Conservation (phyloP, 2,797 vertebrate genomes). For the Rhynchotus rufescens region DNA sequence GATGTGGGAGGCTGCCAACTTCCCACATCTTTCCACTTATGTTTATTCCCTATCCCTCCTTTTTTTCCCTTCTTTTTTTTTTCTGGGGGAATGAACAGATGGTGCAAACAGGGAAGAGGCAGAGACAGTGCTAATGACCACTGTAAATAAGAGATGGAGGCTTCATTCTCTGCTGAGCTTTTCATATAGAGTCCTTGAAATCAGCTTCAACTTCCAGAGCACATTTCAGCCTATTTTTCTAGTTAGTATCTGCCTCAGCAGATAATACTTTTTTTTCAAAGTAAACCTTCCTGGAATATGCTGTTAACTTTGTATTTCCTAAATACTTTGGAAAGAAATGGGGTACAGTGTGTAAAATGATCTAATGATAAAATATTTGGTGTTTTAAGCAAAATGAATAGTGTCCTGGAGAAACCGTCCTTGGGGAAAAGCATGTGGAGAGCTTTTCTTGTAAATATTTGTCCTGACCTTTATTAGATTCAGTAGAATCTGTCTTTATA, state of each 20-base stretch:
- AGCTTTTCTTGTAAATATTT: not conserved
- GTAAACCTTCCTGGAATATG: not conserved
- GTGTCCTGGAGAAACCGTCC: not conserved
- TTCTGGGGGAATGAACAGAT: constrained; percentile 16
- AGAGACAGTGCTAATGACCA: constrained; percentile 14
- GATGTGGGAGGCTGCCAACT: constrained; percentile 31
- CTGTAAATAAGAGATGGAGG: constrained; percentile 29
- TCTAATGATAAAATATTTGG: not conserved
- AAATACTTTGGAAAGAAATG: not conserved
- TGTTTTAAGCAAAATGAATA: not conserved
- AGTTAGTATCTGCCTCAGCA: not conserved
- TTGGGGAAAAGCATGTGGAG: not conserved
- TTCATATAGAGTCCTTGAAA: not conserved
- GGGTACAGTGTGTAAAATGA: not conserved
- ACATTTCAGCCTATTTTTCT: not conserved
- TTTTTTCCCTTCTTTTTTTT: not conserved
- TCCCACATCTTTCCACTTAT: constrained; percentile 43
- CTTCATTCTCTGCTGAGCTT: not conserved
- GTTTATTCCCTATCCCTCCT: not conserved
- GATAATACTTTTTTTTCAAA: not conserved
- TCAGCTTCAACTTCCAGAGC: not conserved
- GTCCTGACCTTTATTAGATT: not conserved
- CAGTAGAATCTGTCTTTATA: not conserved
- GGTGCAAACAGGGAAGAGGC: constrained; percentile 32
- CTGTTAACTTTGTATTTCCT: not conserved